These are phyloP conservation scores for Aethina tumida DNA, from an alignment of 1,140 invertebrate genomes.

Conservation along the genomic window DNA sequence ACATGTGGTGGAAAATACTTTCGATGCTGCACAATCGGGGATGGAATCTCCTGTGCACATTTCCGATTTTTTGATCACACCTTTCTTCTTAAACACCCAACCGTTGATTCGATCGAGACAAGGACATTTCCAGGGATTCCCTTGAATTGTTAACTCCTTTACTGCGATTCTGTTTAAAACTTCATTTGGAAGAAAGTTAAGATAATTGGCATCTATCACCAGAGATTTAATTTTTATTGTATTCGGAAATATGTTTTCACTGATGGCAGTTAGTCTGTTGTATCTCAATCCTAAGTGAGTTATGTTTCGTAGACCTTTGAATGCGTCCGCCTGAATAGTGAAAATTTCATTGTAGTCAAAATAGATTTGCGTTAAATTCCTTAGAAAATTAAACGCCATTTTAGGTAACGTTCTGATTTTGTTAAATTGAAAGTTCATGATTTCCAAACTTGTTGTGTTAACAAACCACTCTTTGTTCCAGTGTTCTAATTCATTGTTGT, in stretches of 20 bases:
- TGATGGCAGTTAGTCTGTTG: constrained; percentile 14
- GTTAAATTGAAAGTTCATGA: constrained; percentile 15
- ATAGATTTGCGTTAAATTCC: constrained; percentile 10
- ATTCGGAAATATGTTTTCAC: constrained; percentile 16
- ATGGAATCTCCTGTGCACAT: constrained; percentile 5
- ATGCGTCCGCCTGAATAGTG: constrained; percentile 11
- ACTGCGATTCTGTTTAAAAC: constrained; percentile 15
- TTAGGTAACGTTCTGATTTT: constrained; percentile 14
- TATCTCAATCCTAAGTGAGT: constrained; percentile 14
- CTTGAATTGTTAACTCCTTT: constrained; percentile 12
- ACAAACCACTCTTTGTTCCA: constrained; percentile 21
- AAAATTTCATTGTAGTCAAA: constrained; percentile 17
- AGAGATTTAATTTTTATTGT: constrained; percentile 10
- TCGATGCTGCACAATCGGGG: constrained; percentile 11
- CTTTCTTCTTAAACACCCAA: constrained; percentile 15
- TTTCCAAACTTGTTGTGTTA: constrained; percentile 13
- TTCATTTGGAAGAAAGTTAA: constrained; percentile 17
- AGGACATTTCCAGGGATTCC: constrained; percentile 20
- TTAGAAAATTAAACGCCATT: constrained; percentile 11
- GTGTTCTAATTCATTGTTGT: constrained; percentile 12
- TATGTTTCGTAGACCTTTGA: constrained; percentile 11
- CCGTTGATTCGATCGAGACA: constrained; percentile 15
- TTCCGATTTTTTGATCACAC: not conserved
- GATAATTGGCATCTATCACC: constrained; percentile 14
- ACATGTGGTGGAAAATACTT: constrained; percentile 10